Base-by-base conservation (phyloP, 2,113 vertebrate species). In the Stigmatopora nigra region DNA sequence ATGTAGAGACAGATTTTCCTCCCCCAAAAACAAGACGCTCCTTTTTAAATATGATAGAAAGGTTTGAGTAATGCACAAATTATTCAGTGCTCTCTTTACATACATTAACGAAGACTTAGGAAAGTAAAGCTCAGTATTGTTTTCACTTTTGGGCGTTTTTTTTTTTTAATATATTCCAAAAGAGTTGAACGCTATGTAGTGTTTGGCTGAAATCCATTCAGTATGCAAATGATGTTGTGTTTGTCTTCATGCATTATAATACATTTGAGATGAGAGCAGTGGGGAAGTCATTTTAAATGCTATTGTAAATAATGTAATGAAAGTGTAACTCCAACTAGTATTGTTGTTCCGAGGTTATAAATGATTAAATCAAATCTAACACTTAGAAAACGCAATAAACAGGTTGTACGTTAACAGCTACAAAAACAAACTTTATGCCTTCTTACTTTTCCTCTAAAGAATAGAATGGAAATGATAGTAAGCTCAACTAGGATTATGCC, bases 81-180 rank as follows among this genome's bases (percentile, higher is more conserved):
- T 62, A 38, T 49, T 22, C 47, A 61, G 56, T 58, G 52, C 9
- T 47, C 56, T 47, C 41, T 67, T 72, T 53, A 74, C 64, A 67
- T 62, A 62, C 72, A 67, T 47, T 0, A 64, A 63, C 7, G 25
- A 9, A 4, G 14, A 7, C 13, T 31, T 22, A 56, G 53, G n/a
- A 60, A 20, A 53, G 25, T 1, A 16, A 41, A 16, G 53, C 16
- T 56, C 25, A 11, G 31, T 36, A 11, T 52, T 41, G 17, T 55
- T 53, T 47, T 12, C 15, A n/a, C 36, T 63, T 16, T 48, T 2
- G 13, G 20, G n/a, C n/a, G n/a, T n/a, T n/a, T n/a, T 16, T 41
- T 41, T 41, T 7, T 41, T 41, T 41, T 7, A 1, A 31, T 49
- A 14, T 52, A 52, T 58, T 35, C 45, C 58, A 59, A 13, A 44